phyloP scores from a whole-genome alignment of 2,888 invertebrate genomes.

The Aleiodes leptofemur region DNA sequence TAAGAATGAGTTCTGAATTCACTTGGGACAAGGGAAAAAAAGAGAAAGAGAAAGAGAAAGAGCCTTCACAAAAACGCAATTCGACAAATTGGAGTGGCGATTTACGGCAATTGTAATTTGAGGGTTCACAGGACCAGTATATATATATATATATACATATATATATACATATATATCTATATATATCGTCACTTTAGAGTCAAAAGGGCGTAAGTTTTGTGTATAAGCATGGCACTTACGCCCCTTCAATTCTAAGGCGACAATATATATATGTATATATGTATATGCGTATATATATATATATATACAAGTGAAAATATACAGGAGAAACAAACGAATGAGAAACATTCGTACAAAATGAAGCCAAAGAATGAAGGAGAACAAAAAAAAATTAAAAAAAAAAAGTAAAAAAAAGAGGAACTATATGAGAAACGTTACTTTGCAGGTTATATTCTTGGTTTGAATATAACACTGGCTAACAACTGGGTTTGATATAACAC shows the following conservation, averaged over 20 bases:
- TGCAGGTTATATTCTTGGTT: constrained; percentile 27
- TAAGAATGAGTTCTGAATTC: constrained; percentile 17
- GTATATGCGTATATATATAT: too few relatives aligned
- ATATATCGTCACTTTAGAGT: not conserved
- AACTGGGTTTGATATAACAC: constrained; percentile 35
- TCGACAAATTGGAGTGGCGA: constrained; percentile 66
- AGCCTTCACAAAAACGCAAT: constrained; percentile 15
- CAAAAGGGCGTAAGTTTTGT: too few relatives aligned
- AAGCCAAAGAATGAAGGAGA: constrained; percentile 14
- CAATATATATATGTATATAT: too few relatives aligned
- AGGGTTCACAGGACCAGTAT: constrained; percentile 49
- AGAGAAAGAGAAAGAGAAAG: constrained; percentile 9
- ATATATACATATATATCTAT: not conserved
- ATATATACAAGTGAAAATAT: constrained; percentile 3
- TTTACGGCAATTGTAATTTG: constrained; percentile 66
- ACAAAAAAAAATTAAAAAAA: constrained; percentile 44
- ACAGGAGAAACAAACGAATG: not conserved
- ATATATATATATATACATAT: not conserved
- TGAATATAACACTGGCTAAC: constrained; percentile 31
- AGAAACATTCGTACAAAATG: constrained; percentile 8
- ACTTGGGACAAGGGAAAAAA: not conserved
- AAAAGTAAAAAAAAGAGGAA: constrained; percentile 14
- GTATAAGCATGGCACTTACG: too few relatives aligned
- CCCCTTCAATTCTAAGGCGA: too few relatives aligned
- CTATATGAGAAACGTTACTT: constrained; percentile 52